A percentile compares a stretch with the other conserved stretches of the same genome.
These are phyloP conservation scores for Cotesia chilonis DNA, from an alignment of 1,140 invertebrate genomes.

Conservation along the genomic window DNA sequence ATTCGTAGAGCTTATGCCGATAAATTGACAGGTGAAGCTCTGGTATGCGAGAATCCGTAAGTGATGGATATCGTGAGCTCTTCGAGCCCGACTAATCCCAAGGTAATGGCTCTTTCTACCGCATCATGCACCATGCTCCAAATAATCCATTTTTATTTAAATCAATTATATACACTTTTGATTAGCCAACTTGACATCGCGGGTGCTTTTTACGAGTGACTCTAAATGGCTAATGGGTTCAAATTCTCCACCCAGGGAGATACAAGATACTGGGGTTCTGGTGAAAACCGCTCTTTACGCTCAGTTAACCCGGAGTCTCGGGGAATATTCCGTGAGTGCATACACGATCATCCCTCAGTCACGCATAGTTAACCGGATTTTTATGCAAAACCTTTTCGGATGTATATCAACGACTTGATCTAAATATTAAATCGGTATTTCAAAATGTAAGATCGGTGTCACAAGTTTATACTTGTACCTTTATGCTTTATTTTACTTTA, in stretches of 20 bases:
- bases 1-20: neutral
- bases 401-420: neutral
- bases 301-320: neutral
- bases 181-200: too few relatives aligned
- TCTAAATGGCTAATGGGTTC: too few relatives aligned
- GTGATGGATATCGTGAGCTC: constrained; percentile 19
- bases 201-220: too few relatives aligned
- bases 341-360: neutral
- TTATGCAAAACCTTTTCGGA: neutral
- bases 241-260: neutral
- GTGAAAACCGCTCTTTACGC: neutral
- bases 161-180: too few relatives aligned
- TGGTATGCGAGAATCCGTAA: neutral
- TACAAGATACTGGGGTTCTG: neutral
- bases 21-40: constrained; percentile 9
- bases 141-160: too few relatives aligned
- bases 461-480: too few relatives aligned
- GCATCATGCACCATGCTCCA: too few relatives aligned
- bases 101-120: neutral
- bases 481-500: too few relatives aligned
- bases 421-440: neutral
- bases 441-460: too few relatives aligned
- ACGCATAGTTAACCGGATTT: constrained; percentile 3
- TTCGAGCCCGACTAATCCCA: constrained; percentile 22
- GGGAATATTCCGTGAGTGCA: neutral